Evolutionary conservation across 35 echinoderm and acorn worm genomes (phyloP).

Genomic region (Anneissia japonica): DNA sequence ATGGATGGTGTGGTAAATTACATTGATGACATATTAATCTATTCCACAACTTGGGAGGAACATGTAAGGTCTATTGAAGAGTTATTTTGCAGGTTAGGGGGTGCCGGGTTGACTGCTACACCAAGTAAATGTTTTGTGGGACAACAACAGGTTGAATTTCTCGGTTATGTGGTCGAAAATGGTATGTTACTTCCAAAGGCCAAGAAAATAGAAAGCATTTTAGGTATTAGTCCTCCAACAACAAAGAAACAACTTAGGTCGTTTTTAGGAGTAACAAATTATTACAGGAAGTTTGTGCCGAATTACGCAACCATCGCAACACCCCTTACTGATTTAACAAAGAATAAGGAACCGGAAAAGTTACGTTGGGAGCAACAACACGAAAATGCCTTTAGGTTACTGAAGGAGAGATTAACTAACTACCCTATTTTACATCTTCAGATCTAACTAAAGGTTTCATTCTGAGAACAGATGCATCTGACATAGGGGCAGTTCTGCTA

Average conservation of each 20-base stretch:
- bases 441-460: too few relatives aligned
- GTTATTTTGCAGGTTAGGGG: background rate
- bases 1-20: slow-evolving; percentile 17
- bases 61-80: slow-evolving; percentile 4
- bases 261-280: slow-evolving; percentile 15
- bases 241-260: slow-evolving; percentile 23
- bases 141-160: slow-evolving; percentile 8
- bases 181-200: slow-evolving; percentile 10
- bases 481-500: too few relatives aligned
- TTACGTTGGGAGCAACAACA: too few relatives aligned
- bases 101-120: slow-evolving; percentile 5
- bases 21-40: slow-evolving; percentile 29
- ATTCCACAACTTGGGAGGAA: background rate
- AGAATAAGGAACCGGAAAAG: too few relatives aligned
- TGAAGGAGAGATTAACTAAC: too few relatives aligned
- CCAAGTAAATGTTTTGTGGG: slow-evolving; percentile 27
- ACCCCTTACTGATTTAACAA: slow-evolving; percentile 5
- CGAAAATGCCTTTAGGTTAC: too few relatives aligned
- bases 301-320: slow-evolving; percentile 14
- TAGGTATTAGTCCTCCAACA: background rate
- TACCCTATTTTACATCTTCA: too few relatives aligned
- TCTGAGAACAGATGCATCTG: too few relatives aligned
- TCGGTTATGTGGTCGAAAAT: slow-evolving; percentile 10
- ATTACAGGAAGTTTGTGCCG: slow-evolving; percentile 37
- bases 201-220: slow-evolving; percentile 6